Base-by-base conservation (phyloP, 2,888 invertebrate species). In the Heteromurus nitidus region DNA sequence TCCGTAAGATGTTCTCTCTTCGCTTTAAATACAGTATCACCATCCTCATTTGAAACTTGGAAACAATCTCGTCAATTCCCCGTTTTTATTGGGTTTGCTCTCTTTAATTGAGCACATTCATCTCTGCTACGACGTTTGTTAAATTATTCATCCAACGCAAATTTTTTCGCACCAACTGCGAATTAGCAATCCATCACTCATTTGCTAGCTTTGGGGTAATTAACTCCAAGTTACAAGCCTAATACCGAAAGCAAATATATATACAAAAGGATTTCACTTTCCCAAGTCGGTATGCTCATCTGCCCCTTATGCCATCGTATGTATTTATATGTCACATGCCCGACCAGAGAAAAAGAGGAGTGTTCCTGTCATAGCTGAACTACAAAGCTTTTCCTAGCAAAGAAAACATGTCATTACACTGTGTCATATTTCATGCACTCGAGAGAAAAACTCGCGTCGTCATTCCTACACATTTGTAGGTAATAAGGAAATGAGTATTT, bases 151-250 rank as follows among this genome's bases (percentile, higher is more conserved):
- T 68, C 50, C 76, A 69, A 50, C 64, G 60, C 31, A 44, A 44
- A 67, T 75, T 67, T 53, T 77, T 69, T 64, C 69, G 24, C 22
- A 55, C 65, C 72, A 72, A 79, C 79, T 79, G 79, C 79, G 72
- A 79, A 79, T 79, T 79, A 72, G 79, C 79, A 79, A 79, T n/a
- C n/a, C n/a, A n/a, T 79, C 79, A 79, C 72, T 79, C 79, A 79
- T 44, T 79, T 79, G 72, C 79, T 79, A 79, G 72, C 72, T 79
- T 72, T 79, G 79, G 72, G 65, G 42, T 72, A 65, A 79, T 79
- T 65, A 79, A 72, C 72, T 79, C 67, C 58, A 79, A n/a, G n/a
- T n/a, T n/a, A 47, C 60, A 69, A 60, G 26, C 31, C 16, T 1
- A 42, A n/a, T 53, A 42, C 36, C n/a, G 16, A 62, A 18, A 16